Evolutionary conservation across 2,113 vertebrate genomes (phyloP), one percentile per base, ranked within the genome.

Genomic region (Tamias sibiricus): DNA sequence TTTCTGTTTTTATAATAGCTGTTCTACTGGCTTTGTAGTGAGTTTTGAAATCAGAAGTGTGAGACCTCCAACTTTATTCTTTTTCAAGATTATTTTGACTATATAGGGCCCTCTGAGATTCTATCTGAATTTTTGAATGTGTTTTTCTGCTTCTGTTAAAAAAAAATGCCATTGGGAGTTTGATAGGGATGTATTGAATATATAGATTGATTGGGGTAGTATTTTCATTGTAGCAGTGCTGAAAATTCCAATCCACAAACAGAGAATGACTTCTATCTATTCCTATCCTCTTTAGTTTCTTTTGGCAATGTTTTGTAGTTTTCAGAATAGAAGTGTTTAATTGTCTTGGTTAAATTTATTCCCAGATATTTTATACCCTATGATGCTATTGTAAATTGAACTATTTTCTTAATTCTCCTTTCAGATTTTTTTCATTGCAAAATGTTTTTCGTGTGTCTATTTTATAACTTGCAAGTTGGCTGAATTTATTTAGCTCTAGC

Each of bases 391-490:
- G 40, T 62, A 92, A 76, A 68, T 69, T 47, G 11, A 80, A 80
- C 83, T 82, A 42, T 62, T 79, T 77, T 83, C 54, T 87, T 42
- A 84, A 87, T 84, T 83, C 90, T 47, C 30, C 68, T 86, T 71
- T 96, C 37, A 87, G 52, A 77, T 40, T 97, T 86, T 96, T 86
- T 77, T 94, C 52, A 72, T 69, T 87, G 52, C 72, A 57, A 74
- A 57, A 3, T n/a, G 4, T 54, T 62, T 47, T 91, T 89, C 84
- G 35, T 66, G 1, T 80, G 14, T 64, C 59, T 12, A 62, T 64
- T 84, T 86, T 93, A 19, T 71, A 72, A 59, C 68, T 16, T 95
- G 35, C 68, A 77, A 40, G 28, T 77, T 71, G 37, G 40, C 30
- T 87, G 11, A 87, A 57, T 83, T 90, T 8, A 7, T 40, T 86